A percentile compares a stretch with the other conserved stretches of the same genome.
Evolutionary conservation across 2,888 invertebrate genomes (phyloP).

Genomic region (Lithophane semibrunnea): DNA sequence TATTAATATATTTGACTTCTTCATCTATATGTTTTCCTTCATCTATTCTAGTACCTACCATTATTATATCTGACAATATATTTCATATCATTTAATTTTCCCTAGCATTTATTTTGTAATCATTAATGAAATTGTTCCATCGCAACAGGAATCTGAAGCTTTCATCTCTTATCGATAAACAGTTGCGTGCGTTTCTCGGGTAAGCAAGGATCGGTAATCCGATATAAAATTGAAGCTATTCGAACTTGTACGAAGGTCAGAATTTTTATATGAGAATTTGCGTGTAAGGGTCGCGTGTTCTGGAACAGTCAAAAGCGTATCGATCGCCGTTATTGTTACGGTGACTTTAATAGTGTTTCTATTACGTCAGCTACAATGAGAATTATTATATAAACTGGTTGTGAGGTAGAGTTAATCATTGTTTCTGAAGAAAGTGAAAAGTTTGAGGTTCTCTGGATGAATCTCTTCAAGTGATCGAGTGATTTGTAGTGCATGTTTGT

Average conservation of each 20-base stretch:
- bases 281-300: slow-evolving; percentile 61
- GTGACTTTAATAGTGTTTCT: slow-evolving; percentile 40
- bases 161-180: slow-evolving; percentile 41
- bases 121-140: slow-evolving; percentile 20
- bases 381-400: slow-evolving; percentile 37
- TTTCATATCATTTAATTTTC: not conserved
- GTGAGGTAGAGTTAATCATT: not conserved
- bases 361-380: slow-evolving; percentile 50
- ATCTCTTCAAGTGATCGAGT: not conserved
- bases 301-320: slow-evolving; percentile 58
- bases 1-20: not conserved
- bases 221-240: slow-evolving; percentile 56
- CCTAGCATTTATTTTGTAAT: not conserved
- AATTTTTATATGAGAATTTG: slow-evolving; percentile 61
- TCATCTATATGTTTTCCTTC: not conserved
- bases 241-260: slow-evolving; percentile 62
- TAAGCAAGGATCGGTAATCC: slow-evolving; percentile 35
- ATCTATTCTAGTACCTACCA: not conserved
- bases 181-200: slow-evolving; percentile 38
- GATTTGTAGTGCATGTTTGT: not conserved
- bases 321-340: slow-evolving; percentile 57
- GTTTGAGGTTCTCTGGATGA: not conserved
- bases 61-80: not conserved
- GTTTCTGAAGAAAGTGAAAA: slow-evolving; percentile 30
- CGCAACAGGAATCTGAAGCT: slow-evolving; percentile 30